Base-by-base conservation (phyloP, 2,888 invertebrate genomes). In the Chloromyia formosa region DNA sequence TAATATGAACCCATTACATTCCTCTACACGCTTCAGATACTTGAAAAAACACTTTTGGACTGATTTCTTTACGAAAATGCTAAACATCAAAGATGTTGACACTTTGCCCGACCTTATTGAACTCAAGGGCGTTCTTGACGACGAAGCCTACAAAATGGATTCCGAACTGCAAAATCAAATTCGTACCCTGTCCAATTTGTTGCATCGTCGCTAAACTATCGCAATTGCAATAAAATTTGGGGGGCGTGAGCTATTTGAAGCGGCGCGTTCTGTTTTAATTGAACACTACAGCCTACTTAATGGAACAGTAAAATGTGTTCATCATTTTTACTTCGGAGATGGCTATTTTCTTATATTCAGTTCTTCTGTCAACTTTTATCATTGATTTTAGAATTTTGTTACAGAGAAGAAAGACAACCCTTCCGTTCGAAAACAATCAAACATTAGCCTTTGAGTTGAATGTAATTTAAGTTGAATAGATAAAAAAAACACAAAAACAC, bases 41-140 rank as follows among this genome's bases (percentile, higher is more conserved):
- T 89, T 92, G 84, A 91, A 91, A 81, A 89, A 89, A 78, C 89
- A 89, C 78, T 87, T 93, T 76, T 96, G 96, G 96, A 91, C 91
- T 78, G 90, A 90, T 81, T 91, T 95, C 83, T 96, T 96, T 82
- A 89, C 91, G 60, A 90, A 90, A 74, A 86, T 97, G 80, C 87
- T 97, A 73, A 97, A 97, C 85, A 90, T 95, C 77, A 91, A 92
- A 64, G 91, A 91, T 68, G 92, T 93, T 81, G 88, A 90, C 77
- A 88, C 89, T 78, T 85, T 94, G 81, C 95, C 95, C 0, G 89
- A 93, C 82, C 86, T 95, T 79, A 79, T 80, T 20, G 81, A 83
- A 75, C 80, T 85, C 79, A 83, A 83, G n/a, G 75, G 79, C n/a
- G 77, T 81, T 42, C 83, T 86, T 23, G 83, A 84, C 75, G 81